These are phyloP conservation scores for Tenthredo livida DNA, from an alignment of 2,888 invertebrate genomes.

Conservation along the genomic window DNA sequence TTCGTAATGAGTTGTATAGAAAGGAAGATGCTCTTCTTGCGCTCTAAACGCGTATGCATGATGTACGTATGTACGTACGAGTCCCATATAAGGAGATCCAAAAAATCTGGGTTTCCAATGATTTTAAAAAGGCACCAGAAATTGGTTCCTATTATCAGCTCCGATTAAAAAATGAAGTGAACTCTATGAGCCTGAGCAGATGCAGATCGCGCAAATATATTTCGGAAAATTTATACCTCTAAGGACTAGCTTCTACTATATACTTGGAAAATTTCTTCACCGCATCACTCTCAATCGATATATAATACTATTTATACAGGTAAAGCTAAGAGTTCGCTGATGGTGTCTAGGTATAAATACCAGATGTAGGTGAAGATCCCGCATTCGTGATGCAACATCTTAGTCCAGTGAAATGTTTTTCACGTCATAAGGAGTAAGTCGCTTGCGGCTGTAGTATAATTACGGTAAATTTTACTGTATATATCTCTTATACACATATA, in stretches of 20 bases:
- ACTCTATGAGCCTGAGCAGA: background rate
- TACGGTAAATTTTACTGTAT: background rate
- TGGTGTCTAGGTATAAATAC: background rate
- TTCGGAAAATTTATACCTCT: background rate
- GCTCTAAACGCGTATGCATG: background rate
- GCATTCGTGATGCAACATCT: background rate
- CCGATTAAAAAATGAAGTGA: background rate
- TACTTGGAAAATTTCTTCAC: background rate
- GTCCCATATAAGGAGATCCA: background rate
- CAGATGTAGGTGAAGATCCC: slow-evolving; percentile 1
- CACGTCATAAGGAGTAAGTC: background rate
- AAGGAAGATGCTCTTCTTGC: slow-evolving; percentile 56
- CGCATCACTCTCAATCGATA: background rate
- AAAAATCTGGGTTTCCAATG: background rate
- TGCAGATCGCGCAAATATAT: background rate
- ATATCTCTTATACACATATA: background rate
- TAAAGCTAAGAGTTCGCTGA: background rate
- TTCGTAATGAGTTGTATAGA: slow-evolving; percentile 52
- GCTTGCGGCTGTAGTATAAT: background rate
- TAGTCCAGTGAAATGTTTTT: background rate
- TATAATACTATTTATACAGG: background rate
- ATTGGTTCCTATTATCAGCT: background rate
- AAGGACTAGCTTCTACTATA: background rate
- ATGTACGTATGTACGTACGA: background rate
- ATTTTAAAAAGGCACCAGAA: background rate